Conservation (phyloP, 2,797 vertebrate genomes). For the Parambassis ranga region DNA sequence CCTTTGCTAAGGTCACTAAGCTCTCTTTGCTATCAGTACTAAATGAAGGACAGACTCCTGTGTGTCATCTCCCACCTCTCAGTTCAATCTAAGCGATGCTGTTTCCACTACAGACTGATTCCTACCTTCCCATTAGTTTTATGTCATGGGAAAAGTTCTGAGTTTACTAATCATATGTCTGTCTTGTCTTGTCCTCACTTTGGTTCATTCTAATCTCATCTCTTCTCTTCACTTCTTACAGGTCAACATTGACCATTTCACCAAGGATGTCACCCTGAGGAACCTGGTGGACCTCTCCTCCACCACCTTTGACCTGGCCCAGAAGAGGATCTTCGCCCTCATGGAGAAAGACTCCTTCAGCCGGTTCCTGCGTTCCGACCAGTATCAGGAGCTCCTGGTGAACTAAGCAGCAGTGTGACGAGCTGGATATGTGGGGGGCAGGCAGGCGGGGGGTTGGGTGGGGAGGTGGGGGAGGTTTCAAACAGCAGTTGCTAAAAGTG, state of each 20-base stretch:
- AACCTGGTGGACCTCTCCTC: constrained; percentile 90
- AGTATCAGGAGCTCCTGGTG: constrained; percentile 91
- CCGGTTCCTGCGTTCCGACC: constrained; percentile 90
- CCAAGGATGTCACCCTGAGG: constrained; percentile 91
- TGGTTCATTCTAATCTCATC: neutral
- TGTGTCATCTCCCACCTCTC: no score
- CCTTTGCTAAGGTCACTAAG: no score
- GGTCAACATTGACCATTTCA: constrained; percentile 98
- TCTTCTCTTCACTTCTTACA: constrained; percentile 42
- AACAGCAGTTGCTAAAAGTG: constrained; percentile 28
- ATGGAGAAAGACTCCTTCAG: constrained; percentile 98
- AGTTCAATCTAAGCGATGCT: no score
- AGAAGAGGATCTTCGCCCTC: constrained; percentile 91
- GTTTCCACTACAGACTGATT: no score
- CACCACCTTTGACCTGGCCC: constrained; percentile 89
- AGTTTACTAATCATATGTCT: neutral
- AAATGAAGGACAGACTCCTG: no score
- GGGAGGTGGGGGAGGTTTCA: constrained; percentile 28
- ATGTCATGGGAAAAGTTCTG: no score
- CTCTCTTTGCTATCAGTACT: no score
- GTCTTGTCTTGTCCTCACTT: neutral
- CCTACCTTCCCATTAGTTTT: no score
- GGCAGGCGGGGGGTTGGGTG: neutral
- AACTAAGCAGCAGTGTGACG: constrained; percentile 50
- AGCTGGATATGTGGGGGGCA: no score